A percentile compares a stretch with the other conserved stretches of the same genome.
These are phyloP conservation scores for Mesocentrotus franciscanus DNA, from an alignment of 53 echinoderm and acorn worm genomes.

Conservation along the genomic window DNA sequence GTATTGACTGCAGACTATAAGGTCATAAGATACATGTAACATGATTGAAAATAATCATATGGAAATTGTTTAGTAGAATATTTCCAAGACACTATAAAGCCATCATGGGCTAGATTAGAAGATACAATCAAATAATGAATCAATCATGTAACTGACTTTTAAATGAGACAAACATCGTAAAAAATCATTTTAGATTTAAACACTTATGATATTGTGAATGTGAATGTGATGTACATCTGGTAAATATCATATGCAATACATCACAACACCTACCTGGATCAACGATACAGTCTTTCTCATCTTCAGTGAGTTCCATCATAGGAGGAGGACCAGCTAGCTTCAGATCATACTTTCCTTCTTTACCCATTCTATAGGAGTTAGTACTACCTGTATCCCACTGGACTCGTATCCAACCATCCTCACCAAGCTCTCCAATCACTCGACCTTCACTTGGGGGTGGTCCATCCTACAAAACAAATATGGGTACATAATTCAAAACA, in stretches of 20 bases:
- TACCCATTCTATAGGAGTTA: constrained; percentile 99
- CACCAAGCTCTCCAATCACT: constrained; percentile 97
- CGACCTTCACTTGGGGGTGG: constrained; percentile 98
- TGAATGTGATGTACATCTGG: no score
- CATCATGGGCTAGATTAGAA: no score
- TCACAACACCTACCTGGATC: constrained; percentile 84
- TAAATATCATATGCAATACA: neutral
- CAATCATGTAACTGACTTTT: no score
- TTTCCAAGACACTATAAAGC: no score
- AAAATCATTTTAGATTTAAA: no score
- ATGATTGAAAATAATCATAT: no score
- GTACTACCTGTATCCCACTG: constrained; percentile 99
- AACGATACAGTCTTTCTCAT: constrained; percentile 94
- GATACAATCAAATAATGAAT: no score
- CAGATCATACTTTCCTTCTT: constrained; percentile 97
- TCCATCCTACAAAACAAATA: constrained; percentile 78
- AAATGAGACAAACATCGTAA: no score
- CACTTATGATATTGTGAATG: no score
- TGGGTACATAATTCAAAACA: neutral
- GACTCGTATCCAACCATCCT: constrained; percentile 99
- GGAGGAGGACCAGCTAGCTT: constrained; percentile 98
- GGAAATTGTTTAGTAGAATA: no score
- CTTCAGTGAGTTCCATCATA: constrained; percentile 89
- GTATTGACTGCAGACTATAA: no score
- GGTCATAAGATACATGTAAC: no score